Evolutionary conservation across 2,113 vertebrate genomes (phyloP).

Genomic region (Brachionichthys hirsutus): DNA sequence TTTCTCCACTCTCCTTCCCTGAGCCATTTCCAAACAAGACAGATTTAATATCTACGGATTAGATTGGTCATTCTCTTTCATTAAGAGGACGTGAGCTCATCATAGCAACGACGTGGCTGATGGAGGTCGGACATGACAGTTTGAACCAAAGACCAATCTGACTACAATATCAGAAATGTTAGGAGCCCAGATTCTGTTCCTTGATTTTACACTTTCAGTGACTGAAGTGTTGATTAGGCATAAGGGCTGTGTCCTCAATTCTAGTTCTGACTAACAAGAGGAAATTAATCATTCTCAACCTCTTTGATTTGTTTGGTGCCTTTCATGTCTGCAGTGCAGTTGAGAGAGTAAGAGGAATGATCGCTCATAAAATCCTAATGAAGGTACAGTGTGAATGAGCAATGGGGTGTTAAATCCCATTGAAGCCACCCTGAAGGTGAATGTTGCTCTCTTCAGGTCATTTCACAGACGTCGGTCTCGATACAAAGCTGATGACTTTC

Average conservation of each 20-base stretch:
- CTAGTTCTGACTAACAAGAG: conserved; percentile 48
- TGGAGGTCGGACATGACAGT: conserved; percentile 52
- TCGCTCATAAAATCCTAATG: conserved; percentile 73
- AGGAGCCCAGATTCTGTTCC: conserved; percentile 30
- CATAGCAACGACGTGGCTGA: conserved; percentile 39
- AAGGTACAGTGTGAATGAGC: conserved; percentile 72
- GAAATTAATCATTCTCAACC: conserved; percentile 46
- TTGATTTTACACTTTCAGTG: conserved; percentile 65
- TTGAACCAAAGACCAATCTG: conserved; percentile 55
- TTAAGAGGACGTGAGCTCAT: conserved; percentile 39
- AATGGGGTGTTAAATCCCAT: conserved; percentile 59
- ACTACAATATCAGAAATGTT: conserved; percentile 55
- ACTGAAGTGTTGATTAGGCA: conserved; percentile 60
- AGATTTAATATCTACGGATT: conserved; percentile 58
- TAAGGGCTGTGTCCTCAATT: conserved; percentile 20
- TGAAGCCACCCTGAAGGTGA: conserved; percentile 61
- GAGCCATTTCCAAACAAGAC: conserved; percentile 22
- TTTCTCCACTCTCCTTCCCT: conserved; percentile 1
- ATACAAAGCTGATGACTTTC: conserved; percentile 24
- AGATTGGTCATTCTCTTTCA: conserved; percentile 55
- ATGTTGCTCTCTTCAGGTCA: conserved; percentile 51
- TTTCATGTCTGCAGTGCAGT: conserved; percentile 49
- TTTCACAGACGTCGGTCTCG: conserved; percentile 38
- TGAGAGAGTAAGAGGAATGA: conserved; percentile 64
- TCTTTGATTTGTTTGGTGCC: conserved; percentile 57